Evolutionary conservation across 2,113 vertebrate genomes (phyloP).

Genomic region (Pelecanoides urinatrix): DNA sequence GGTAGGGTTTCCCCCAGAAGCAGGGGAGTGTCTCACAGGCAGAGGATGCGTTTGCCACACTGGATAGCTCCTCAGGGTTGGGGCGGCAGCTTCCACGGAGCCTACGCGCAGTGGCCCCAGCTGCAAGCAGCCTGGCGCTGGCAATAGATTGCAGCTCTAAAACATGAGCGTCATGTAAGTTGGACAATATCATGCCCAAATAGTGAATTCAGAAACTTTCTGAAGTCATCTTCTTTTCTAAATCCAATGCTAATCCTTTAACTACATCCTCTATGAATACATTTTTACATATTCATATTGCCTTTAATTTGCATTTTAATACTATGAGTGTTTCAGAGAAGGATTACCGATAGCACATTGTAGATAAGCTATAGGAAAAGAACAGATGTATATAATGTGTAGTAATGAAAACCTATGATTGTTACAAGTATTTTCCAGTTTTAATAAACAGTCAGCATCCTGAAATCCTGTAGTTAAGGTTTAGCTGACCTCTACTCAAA

Average conservation of each 20-base stretch:
- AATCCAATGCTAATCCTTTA: neutral
- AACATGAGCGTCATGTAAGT: neutral
- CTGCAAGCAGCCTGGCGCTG: rapidly evolving
- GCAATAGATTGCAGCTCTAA: neutral
- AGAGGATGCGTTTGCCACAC: rapidly evolving
- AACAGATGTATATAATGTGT: neutral
- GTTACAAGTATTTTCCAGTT: too few relatives aligned
- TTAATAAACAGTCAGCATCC: neutral
- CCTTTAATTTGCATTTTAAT: neutral
- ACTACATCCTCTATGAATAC: neutral
- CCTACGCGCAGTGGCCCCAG: rapidly evolving
- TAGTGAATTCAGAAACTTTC: neutral
- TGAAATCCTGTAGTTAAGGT: neutral
- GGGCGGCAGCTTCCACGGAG: rapidly evolving
- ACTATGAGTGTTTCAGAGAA: neutral
- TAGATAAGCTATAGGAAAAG: neutral
- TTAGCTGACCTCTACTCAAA: neutral
- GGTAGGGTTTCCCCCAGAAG: neutral
- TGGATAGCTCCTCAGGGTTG: neutral
- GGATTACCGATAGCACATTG: neutral
- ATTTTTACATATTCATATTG: neutral
- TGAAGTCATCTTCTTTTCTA: neutral
- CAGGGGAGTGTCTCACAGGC: rapidly evolving
- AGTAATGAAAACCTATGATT: neutral
- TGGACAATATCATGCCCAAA: neutral